These are phyloP conservation scores for Drosophila ogumai DNA, from an alignment of 1,140 invertebrate genomes.

Conservation along the genomic window DNA sequence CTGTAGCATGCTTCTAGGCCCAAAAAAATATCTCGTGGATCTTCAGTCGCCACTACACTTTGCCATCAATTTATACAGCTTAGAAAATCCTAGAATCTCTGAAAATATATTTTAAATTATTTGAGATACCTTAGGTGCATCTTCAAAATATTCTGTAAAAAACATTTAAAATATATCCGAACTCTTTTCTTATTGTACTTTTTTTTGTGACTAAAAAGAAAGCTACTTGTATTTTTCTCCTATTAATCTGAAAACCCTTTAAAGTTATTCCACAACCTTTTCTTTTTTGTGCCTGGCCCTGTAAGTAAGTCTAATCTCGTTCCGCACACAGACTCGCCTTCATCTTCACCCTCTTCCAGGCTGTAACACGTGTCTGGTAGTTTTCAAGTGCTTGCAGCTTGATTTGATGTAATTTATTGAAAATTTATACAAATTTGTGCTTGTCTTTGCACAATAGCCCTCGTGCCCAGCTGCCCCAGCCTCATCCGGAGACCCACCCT, in stretches of 20 bases:
- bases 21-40: too few species aligned
- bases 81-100: not conserved
- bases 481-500: not conserved
- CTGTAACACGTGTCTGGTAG: slow-evolving; percentile 52
- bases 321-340: slow-evolving; percentile 35
- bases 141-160: too few species aligned
- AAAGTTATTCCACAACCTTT: not conserved
- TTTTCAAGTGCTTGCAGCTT: slow-evolving; percentile 65
- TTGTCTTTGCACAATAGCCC: slow-evolving; percentile 61
- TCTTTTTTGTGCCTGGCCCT: not conserved
- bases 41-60: too few species aligned
- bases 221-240: not conserved
- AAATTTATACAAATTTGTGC: slow-evolving; percentile 71
- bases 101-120: too few species aligned
- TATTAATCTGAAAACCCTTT: not conserved
- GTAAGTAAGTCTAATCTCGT: slow-evolving; percentile 38
- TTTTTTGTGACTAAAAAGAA: not conserved
- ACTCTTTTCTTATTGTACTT: too few species aligned
- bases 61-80: too few species aligned
- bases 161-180: too few species aligned
- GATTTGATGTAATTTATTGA: slow-evolving; percentile 76
- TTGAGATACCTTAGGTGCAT: too few species aligned
- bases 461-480: slow-evolving; percentile 16
- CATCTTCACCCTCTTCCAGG: slow-evolving; percentile 1
- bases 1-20: too few species aligned